phyloP scores from a whole-genome alignment of 1,140 invertebrate species.

The Adoxophyes honmai region DNA sequence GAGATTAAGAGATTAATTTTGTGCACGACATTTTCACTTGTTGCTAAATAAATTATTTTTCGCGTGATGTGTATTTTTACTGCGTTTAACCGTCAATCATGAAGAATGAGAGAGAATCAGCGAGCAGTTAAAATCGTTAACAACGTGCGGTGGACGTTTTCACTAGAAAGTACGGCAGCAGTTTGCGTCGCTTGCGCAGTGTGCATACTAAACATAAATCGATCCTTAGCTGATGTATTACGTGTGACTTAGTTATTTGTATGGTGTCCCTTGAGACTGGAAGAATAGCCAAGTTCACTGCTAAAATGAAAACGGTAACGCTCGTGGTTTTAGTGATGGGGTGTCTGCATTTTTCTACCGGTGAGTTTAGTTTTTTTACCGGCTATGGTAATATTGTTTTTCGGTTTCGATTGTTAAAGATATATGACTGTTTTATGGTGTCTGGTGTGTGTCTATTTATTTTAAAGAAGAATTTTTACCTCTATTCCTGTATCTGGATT shows the following conservation, averaged over 20 bases:
- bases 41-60: too few species aligned
- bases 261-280: constrained; percentile 57
- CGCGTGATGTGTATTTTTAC: too few species aligned
- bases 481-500: too few species aligned
- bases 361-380: not conserved
- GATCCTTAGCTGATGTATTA: constrained; percentile 53
- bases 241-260: constrained; percentile 49
- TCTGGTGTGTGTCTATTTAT: too few species aligned
- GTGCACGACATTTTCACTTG: too few species aligned
- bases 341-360: not conserved
- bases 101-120: constrained; percentile 10
- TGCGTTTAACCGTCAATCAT: not conserved
- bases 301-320: constrained; percentile 46
- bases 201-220: constrained; percentile 64
- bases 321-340: constrained; percentile 19
- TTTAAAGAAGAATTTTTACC: too few species aligned
- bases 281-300: constrained; percentile 26
- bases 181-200: constrained; percentile 47
- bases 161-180: constrained; percentile 67
- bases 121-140: constrained; percentile 40
- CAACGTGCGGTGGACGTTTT: constrained; percentile 49
- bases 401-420: too few species aligned
- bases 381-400: not conserved
- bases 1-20: too few species aligned
- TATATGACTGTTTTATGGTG: too few species aligned